A percentile compares a stretch with the other conserved stretches of the same genome.
Evolutionary conservation across 2,113 vertebrate species (phyloP).

Genomic region (Myotis lucifugus): DNA sequence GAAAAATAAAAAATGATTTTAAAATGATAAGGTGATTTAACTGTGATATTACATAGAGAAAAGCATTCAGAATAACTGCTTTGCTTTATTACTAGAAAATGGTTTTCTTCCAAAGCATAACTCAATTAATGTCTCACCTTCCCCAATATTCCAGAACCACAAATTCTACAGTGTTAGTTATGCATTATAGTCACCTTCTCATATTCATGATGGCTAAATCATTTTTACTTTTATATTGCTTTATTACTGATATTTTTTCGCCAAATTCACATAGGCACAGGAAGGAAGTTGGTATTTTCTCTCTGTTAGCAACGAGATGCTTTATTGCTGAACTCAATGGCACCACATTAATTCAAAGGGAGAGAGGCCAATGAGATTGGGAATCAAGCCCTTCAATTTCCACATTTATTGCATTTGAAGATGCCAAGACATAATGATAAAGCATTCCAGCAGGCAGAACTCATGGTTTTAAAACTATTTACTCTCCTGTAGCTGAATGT

Average conservation of each 20-base stretch:
- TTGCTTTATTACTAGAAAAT: constrained; percentile 65
- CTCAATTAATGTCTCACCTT: constrained; percentile 62
- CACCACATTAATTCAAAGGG: constrained; percentile 82
- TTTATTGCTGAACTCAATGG: constrained; percentile 83
- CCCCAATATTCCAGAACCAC: constrained; percentile 2
- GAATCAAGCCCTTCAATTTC: constrained; percentile 83
- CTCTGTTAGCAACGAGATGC: constrained; percentile 68
- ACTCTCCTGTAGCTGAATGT: constrained; percentile 81
- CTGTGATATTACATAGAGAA: constrained; percentile 58
- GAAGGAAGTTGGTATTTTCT: constrained; percentile 83
- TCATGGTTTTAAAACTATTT: constrained; percentile 83
- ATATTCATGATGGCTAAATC: constrained; percentile 70
- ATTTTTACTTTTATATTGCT: constrained; percentile 79
- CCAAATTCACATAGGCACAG: constrained; percentile 78
- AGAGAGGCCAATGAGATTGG: constrained; percentile 80
- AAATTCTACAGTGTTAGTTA: constrained; percentile 64
- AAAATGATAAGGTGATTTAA: constrained; percentile 56
- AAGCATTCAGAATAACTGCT: constrained; percentile 41
- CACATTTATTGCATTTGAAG: constrained; percentile 81
- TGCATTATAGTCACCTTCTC: constrained; percentile 69
- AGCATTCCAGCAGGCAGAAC: constrained; percentile 74
- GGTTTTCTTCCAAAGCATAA: constrained; percentile 69
- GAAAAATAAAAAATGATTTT: not conserved
- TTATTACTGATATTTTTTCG: constrained; percentile 73
- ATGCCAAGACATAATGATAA: constrained; percentile 77